Evolutionary conservation across 2,113 vertebrate genomes (phyloP).

Genomic region (Cheirogaleus medius): DNA sequence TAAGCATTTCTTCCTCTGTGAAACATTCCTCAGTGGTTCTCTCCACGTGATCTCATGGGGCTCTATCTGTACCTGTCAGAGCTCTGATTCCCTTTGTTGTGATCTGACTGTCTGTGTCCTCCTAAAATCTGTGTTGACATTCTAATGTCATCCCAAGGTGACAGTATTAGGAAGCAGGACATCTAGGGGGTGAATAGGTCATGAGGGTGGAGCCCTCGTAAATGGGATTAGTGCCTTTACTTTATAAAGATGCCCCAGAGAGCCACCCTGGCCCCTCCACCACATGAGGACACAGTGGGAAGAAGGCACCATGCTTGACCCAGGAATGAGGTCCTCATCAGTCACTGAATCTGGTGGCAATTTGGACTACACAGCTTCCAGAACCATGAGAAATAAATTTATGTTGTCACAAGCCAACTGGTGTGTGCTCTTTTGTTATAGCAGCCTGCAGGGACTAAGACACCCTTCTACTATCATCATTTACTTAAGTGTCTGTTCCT

Average conservation of each 20-base stretch:
- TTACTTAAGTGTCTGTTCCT: background rate
- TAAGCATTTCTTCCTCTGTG: background rate
- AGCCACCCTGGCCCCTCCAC: background rate
- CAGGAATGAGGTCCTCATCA: background rate
- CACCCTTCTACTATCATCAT: background rate
- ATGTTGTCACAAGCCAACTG: fast-evolving
- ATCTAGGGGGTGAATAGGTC: background rate
- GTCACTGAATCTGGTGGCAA: background rate
- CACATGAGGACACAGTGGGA: background rate
- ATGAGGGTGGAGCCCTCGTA: too few species aligned
- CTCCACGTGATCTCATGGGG: background rate
- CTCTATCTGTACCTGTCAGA: background rate
- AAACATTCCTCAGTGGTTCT: background rate
- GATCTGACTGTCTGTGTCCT: too few species aligned
- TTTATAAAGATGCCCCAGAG: background rate
- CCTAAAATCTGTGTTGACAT: background rate
- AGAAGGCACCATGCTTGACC: background rate
- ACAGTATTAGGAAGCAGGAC: background rate
- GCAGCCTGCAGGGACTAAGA: too few species aligned
- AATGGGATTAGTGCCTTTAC: background rate
- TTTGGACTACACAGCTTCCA: too few species aligned
- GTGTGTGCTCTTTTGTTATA: background rate
- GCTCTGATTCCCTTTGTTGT: background rate
- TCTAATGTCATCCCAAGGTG: background rate
- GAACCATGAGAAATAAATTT: background rate